A percentile compares a stretch with the other conserved stretches of the same genome.
These are phyloP conservation scores for Galleria mellonella DNA, from an alignment of 1,140 invertebrate genomes.

Conservation along the genomic window DNA sequence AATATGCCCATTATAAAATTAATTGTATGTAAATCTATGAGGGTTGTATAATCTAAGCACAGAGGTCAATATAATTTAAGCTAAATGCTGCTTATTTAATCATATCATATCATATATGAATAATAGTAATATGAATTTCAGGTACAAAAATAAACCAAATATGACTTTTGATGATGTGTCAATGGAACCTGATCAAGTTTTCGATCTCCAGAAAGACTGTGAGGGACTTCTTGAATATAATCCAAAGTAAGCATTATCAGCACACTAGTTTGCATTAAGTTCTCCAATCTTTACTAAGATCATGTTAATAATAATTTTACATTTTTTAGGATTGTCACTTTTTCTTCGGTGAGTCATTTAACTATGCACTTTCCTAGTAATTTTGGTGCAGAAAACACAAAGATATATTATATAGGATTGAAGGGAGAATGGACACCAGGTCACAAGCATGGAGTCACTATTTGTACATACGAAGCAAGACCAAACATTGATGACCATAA, in stretches of 20 bases:
- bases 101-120: too few species aligned
- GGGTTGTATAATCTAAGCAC: too few species aligned
- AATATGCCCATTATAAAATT: too few species aligned
- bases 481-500: conserved; percentile 92
- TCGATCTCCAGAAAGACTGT: conserved; percentile 88
- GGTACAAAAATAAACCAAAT: conserved; percentile 92
- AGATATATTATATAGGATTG: conserved; percentile 96
- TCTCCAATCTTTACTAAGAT: too few species aligned
- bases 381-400: conserved; percentile 88
- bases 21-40: too few species aligned
- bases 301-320: conserved; percentile 19
- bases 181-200: conserved; percentile 88
- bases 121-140: conserved; percentile 49
- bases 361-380: conserved; percentile 92
- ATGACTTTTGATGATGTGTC: conserved; percentile 95
- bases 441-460: conserved; percentile 90
- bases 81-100: too few species aligned
- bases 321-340: conserved; percentile 89
- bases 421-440: conserved; percentile 91
- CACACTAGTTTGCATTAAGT: too few species aligned
- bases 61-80: too few species aligned
- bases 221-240: conserved; percentile 90
- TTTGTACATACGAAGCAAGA: conserved; percentile 90
- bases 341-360: conserved; percentile 91
- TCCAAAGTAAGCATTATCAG: conserved; percentile 81